phyloP scores from a whole-genome alignment of 2,797 vertebrate genomes.

The Meda fulgida region DNA sequence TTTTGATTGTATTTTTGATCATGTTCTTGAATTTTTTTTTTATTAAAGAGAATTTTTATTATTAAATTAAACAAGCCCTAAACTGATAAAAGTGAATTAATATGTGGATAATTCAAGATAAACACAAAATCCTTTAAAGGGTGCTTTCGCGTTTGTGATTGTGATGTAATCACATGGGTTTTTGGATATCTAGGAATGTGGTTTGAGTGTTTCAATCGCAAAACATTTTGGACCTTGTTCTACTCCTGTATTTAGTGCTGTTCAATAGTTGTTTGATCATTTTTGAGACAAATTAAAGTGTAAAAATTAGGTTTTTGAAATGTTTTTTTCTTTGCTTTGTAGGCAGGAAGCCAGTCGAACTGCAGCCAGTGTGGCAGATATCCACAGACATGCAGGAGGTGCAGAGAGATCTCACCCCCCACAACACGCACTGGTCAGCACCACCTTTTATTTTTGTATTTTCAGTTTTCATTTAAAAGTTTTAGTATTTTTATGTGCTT shows the following conservation, averaged over 20 bases:
- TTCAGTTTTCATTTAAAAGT: not conserved
- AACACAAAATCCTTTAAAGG: too few relatives aligned
- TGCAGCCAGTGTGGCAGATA: constrained; percentile 86
- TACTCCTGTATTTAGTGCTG: not conserved
- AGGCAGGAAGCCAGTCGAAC: constrained; percentile 88
- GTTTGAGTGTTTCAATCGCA: too few relatives aligned
- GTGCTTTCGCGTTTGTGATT: too few relatives aligned
- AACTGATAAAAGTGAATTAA: too few relatives aligned
- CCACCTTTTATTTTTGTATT: not conserved
- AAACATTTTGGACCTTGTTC: not conserved
- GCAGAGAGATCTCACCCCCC: constrained; percentile 85
- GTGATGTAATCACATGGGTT: too few relatives aligned
- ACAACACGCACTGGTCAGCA: constrained; percentile 80
- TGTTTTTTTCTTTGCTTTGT: not conserved
- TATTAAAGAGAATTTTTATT: too few relatives aligned
- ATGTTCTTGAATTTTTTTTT: too few relatives aligned
- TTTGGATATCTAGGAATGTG: too few relatives aligned
- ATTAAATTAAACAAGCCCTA: too few relatives aligned
- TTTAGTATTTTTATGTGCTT: not conserved
- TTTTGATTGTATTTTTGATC: too few relatives aligned
- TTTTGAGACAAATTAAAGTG: not conserved
- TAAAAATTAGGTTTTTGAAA: not conserved
- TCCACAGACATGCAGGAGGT: constrained; percentile 88
- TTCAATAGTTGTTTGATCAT: not conserved
- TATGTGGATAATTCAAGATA: too few relatives aligned